A percentile compares a stretch with the other conserved stretches of the same genome.
Evolutionary conservation across 2,113 vertebrate species (phyloP).

Genomic region (Nothoprocta perdicaria): DNA sequence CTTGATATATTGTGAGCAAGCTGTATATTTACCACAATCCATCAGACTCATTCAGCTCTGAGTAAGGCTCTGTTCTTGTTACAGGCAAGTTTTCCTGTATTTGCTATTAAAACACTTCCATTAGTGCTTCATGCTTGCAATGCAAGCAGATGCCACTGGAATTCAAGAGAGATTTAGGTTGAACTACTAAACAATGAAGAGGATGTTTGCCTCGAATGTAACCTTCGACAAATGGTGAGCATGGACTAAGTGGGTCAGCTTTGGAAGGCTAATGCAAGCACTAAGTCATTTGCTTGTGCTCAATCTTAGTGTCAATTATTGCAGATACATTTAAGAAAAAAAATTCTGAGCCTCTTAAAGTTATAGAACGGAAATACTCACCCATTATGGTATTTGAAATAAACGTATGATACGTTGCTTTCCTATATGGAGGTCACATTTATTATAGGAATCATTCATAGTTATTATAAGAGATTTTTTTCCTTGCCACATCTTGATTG

Average conservation of each 20-base stretch:
- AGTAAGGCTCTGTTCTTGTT: background rate
- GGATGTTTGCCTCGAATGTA: background rate
- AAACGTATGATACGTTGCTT: conserved; percentile 9
- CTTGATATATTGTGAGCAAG: background rate
- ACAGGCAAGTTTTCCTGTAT: background rate
- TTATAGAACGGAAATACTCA: background rate
- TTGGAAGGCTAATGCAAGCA: background rate
- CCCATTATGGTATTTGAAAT: conserved; percentile 11
- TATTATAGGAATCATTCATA: background rate
- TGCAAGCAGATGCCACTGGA: background rate
- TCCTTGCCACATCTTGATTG: background rate
- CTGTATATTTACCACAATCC: background rate
- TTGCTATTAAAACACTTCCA: background rate
- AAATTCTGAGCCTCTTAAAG: background rate
- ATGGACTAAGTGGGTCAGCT: background rate
- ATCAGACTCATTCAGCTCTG: background rate
- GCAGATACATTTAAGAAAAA: background rate
- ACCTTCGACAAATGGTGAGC: background rate
- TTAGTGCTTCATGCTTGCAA: background rate
- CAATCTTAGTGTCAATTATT: background rate
- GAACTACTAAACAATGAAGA: background rate
- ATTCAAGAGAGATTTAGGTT: accelerated
- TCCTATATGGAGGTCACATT: background rate
- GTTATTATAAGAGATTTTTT: background rate
- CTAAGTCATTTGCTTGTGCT: background rate